Base-by-base conservation (phyloP, 30 jellyfish, hydroid and myxozoan genomes). In the Hydractinia symbiolongicarpus region DNA sequence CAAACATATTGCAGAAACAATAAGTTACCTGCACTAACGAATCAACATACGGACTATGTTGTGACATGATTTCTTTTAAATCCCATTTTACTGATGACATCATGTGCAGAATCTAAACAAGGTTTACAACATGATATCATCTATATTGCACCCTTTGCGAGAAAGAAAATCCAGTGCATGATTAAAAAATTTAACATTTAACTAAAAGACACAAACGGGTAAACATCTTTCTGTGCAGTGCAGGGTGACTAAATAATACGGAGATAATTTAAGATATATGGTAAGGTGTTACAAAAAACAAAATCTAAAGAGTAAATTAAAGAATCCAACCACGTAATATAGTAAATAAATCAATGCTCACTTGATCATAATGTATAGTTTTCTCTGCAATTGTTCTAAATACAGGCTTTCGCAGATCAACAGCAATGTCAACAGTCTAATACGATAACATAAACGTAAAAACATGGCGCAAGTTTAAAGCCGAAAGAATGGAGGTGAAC, bases 41-140 rank as follows among this genome's bases (percentile, higher is more conserved):
- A 61, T 94, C 99, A 49, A 94, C 95, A 66, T 94, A 94, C 9
- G 83, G 66, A 83, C 94, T 94, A 80, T 94, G 99, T 86, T 88
- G 97, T 50, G 99, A 94, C 97, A 89, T 88, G n/a, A 94, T 88
- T 51, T 94, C 99, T 84, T 89, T 94, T 8, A 86, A 77, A 72
- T 94, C 99, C 97, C 97, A 94, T 72, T 86, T 88, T 72, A 94
- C 99, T 61, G 55, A 9, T 21, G 95, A 53, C 99, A 94, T 94
- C 81, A 82, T 73, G 17, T 85, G 95, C 62, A 89, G 30, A 49
- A 88, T 89, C 97, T 94, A 55, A 60, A 75, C 70, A 61, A 4
- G 21, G 14, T 13, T 50, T 19, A 83, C 52, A 52, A 68, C n/a
- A n/a, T 30, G 44, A 1, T 16, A 60, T 60, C 44, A 30, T 30